Evolutionary conservation across 1,140 invertebrate species (phyloP).

Genomic region (Conopomorpha cramerella): DNA sequence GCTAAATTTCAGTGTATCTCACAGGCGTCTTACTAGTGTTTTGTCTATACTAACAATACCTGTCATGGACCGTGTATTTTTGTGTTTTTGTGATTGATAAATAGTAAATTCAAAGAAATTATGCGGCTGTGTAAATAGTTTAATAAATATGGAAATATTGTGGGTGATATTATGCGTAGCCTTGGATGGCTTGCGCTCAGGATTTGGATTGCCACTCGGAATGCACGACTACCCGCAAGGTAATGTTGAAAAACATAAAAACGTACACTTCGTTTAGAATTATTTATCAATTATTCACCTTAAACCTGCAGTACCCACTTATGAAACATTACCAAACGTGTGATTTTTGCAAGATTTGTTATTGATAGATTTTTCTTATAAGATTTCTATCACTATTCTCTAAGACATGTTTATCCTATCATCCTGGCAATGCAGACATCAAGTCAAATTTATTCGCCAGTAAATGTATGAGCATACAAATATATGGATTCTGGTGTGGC

Average conservation of each 20-base stretch:
- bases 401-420: background rate
- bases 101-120: conserved; percentile 53
- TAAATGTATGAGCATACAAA: too few species aligned
- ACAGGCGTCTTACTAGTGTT: conserved; percentile 22
- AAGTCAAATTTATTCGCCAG: too few species aligned
- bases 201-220: conserved; percentile 37
- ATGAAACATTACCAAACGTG: too few species aligned
- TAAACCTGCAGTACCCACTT: too few species aligned
- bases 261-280: background rate
- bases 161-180: conserved; percentile 48
- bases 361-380: background rate
- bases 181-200: conserved; percentile 30
- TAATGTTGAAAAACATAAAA: conserved; percentile 9
- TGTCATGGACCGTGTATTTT: conserved; percentile 55
- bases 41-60: conserved; percentile 26
- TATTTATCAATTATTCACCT: background rate
- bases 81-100: conserved; percentile 54
- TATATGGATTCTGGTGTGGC: too few species aligned
- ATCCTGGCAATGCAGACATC: too few species aligned
- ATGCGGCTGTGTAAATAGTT: conserved; percentile 51
- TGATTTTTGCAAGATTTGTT: background rate
- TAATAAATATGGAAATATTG: conserved; percentile 46
- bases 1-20: conserved; percentile 23
- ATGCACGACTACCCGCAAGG: conserved; percentile 44
- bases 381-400: background rate